These are phyloP conservation scores for Tricholaema leucomelas DNA, from an alignment of 2,113 vertebrate species.

Conservation along the genomic window DNA sequence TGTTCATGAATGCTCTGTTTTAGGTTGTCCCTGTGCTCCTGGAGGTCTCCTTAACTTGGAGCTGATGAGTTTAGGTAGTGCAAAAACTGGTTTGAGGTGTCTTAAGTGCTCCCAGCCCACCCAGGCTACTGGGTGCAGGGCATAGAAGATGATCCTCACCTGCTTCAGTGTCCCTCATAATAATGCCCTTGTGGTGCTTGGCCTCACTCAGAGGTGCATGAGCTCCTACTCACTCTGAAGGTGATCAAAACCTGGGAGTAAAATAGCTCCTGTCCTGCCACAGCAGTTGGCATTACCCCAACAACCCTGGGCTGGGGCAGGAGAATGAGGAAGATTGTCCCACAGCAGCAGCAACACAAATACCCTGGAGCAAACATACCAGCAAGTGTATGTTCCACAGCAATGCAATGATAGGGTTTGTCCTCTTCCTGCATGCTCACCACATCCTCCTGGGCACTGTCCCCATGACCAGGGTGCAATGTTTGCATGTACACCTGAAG, in stretches of 20 bases:
- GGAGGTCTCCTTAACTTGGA: not conserved
- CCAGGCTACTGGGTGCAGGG: not conserved
- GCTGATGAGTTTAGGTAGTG: not conserved
- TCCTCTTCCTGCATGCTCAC: not conserved
- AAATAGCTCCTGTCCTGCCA: not conserved
- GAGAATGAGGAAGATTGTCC: not conserved
- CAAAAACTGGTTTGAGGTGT: not conserved
- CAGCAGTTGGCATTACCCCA: not conserved
- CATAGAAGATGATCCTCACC: not conserved
- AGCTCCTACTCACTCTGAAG: not conserved
- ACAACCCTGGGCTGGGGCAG: not conserved
- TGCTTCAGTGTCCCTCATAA: not conserved
- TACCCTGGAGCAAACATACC: not conserved
- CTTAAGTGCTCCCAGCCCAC: not conserved
- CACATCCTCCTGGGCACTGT: rapidly evolving
- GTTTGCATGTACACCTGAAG: rapidly evolving
- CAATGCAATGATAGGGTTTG: not conserved
- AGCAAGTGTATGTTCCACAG: not conserved
- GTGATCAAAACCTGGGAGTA: not conserved
- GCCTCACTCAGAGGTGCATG: not conserved
- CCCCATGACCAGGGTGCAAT: not conserved
- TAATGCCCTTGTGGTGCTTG: rapidly evolving
- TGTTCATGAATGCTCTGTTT: rapidly evolving
- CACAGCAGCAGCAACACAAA: not conserved
- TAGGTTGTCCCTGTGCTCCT: not conserved